Percentiles rank a stretch among this genome's conserved stretches.
These are phyloP conservation scores for Sweltsa coloradensis DNA, from an alignment of 1,140 invertebrate genomes.

Conservation along the genomic window DNA sequence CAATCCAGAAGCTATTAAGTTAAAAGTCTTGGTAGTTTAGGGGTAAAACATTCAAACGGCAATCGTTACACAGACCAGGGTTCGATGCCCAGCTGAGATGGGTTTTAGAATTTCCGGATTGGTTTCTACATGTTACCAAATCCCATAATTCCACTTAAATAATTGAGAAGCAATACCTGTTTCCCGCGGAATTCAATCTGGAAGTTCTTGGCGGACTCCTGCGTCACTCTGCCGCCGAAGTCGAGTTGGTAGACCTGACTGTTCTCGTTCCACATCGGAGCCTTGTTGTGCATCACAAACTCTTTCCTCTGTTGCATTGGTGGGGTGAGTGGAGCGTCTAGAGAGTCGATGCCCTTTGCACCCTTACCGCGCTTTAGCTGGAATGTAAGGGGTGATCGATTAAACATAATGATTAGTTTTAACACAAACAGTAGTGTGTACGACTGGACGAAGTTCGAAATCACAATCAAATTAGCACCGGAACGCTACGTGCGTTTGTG, in stretches of 20 bases:
- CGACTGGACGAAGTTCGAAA: too few species aligned
- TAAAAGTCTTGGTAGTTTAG: too few species aligned
- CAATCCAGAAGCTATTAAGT: too few species aligned
- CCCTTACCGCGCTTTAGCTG: slow-evolving; percentile 51
- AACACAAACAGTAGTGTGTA: too few species aligned
- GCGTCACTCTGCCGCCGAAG: slow-evolving; percentile 97
- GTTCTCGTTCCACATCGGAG: slow-evolving; percentile 98
- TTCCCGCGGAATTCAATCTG: slow-evolving; percentile 96
- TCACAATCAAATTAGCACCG: too few species aligned
- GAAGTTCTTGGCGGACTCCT: slow-evolving; percentile 99
- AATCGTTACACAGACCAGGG: too few species aligned
- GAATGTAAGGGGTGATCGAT: slow-evolving; percentile 3
- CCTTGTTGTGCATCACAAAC: slow-evolving; percentile 97
- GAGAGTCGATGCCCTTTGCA: slow-evolving; percentile 15
- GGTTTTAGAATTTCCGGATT: too few species aligned
- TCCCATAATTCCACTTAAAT: too few species aligned
- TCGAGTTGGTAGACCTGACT: slow-evolving; percentile 98
- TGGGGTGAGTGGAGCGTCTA: slow-evolving; percentile 30
- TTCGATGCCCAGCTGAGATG: too few species aligned
- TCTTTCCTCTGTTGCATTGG: slow-evolving; percentile 47
- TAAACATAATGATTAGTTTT: not conserved
- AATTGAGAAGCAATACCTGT: slow-evolving; percentile 61
- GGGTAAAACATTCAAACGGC: too few species aligned
- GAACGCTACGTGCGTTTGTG: too few species aligned
- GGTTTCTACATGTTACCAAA: too few species aligned